phyloP scores from a whole-genome alignment of 2,797 vertebrate species.

The Gadopsis bispinosus region DNA sequence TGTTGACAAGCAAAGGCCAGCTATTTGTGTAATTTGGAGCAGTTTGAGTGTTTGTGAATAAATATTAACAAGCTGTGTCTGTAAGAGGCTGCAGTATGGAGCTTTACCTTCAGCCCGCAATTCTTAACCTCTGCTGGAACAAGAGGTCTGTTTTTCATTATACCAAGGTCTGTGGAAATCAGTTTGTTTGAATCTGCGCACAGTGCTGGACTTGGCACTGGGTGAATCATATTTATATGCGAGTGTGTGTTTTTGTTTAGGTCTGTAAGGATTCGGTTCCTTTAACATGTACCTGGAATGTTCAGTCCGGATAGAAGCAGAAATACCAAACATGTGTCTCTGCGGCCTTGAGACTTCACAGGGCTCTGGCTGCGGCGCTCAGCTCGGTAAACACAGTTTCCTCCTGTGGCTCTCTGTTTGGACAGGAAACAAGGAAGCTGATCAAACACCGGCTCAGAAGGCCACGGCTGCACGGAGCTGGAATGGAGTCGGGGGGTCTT shows the following conservation, averaged over 20 bases:
- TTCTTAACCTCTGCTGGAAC: constrained; percentile 56
- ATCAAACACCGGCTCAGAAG: constrained; percentile 79
- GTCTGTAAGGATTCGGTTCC: constrained; percentile 58
- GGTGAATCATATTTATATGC: constrained; percentile 69
- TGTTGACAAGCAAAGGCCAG: constrained; percentile 16
- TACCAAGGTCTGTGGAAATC: constrained; percentile 77
- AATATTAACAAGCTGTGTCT: constrained; percentile 23
- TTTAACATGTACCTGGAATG: constrained; percentile 77
- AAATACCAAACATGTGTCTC: constrained; percentile 79
- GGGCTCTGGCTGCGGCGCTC: constrained; percentile 67
- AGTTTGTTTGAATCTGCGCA: constrained; percentile 71
- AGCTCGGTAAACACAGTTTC: constrained; percentile 79
- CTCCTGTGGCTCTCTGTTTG: constrained; percentile 80
- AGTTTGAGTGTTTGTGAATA: constrained; percentile 29
- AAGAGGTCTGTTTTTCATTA: constrained; percentile 75
- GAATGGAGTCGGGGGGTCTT: constrained; percentile 51
- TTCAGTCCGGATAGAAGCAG: constrained; percentile 66
- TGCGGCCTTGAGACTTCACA: constrained; percentile 82
- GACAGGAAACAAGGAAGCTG: constrained; percentile 81
- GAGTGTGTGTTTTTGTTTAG: constrained; percentile 70
- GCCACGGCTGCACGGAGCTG: constrained; percentile 66
- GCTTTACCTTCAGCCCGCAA: constrained; percentile 61
- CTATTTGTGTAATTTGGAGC: constrained; percentile 27
- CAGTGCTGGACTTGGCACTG: constrained; percentile 48
- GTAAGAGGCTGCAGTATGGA: constrained; percentile 11